Conservation (phyloP, 2,888 invertebrate species). For the Brachynemurus nebulosus region DNA sequence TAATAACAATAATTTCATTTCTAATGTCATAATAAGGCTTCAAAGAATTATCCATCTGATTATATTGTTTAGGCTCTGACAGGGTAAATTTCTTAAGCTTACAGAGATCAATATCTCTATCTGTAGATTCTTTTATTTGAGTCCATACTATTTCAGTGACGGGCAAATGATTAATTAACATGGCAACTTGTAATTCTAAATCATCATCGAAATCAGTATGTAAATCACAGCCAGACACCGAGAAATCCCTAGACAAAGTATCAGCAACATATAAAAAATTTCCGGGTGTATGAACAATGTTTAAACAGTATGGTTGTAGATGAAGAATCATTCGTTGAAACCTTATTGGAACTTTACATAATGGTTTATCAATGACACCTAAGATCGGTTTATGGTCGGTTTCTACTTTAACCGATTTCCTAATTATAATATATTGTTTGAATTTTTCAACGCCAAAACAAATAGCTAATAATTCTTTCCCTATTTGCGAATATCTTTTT, state of each 20-base stretch:
- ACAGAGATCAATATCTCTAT: background rate
- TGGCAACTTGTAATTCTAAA: background rate
- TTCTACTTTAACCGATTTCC: background rate
- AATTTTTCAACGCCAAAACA: background rate
- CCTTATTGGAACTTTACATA: background rate
- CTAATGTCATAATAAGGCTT: background rate
- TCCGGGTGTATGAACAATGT: background rate
- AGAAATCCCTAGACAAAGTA: background rate
- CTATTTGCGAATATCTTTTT: background rate
- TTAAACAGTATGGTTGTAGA: background rate
- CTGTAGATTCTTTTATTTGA: background rate
- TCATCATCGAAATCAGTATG: background rate
- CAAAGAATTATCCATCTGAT: background rate
- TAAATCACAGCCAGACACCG: background rate
- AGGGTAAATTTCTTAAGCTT: background rate
- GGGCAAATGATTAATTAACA: background rate
- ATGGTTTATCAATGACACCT: background rate
- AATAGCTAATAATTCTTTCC: background rate
- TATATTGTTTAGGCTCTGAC: background rate
- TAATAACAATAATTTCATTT: background rate
- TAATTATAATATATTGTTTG: background rate
- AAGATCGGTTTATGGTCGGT: background rate
- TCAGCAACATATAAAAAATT: background rate
- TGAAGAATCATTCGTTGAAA: background rate
- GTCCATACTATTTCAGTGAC: background rate